Evolutionary conservation across 2,113 vertebrate genomes (phyloP), one percentile per base, ranked within the genome.

Genomic region (Aviceda subcristata): DNA sequence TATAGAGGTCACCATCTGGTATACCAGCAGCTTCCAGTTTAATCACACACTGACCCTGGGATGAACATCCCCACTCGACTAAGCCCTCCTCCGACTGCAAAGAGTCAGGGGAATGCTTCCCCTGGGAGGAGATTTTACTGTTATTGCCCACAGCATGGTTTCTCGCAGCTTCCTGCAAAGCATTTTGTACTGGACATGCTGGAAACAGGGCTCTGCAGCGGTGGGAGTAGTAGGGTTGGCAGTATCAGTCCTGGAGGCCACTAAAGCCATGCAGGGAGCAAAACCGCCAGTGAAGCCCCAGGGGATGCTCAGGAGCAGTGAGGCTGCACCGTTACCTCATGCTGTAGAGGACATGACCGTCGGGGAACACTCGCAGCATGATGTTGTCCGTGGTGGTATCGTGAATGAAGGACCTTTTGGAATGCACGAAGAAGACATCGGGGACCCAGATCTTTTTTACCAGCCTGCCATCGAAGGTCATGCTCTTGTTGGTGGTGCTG

Each of bases 361-460:
- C 99, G 0, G 99, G 99, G 85, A 99, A 99, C 50, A 99, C 99
- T 53, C 99, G 96, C 62, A 99, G 98, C 99, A 99, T 99, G 97
- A 99, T 99, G 95, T 99, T 99, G 53, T 99, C 99, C 0, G 99
- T 99, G 91, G 99, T 99, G 90, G 99, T 99, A 79, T 99, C 99
- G 0, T 99, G 99, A 91, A 98, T 99, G 93, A 99, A 99, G 2
- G 99, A 99, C 82, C 99, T 98, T 96, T 99, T 99, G 62, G 99
- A 99, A 95, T 99, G 99, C 89, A 99, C 99, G 1, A 99, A 99
- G 96, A 99, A 99, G 81, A 99, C 99, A 1, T 99, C 99, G 0
- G 99, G 99, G 16, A 99, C 99, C 99, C 99, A 99, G 97, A 99
- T 99, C 97, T 99, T 99, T 96, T 99, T 99, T 85, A 99, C 99